Percentiles rank a stretch among this genome's conserved stretches.
phyloP scores from a whole-genome alignment of 2,888 invertebrate genomes.

The Apomyelois bistriatella region DNA sequence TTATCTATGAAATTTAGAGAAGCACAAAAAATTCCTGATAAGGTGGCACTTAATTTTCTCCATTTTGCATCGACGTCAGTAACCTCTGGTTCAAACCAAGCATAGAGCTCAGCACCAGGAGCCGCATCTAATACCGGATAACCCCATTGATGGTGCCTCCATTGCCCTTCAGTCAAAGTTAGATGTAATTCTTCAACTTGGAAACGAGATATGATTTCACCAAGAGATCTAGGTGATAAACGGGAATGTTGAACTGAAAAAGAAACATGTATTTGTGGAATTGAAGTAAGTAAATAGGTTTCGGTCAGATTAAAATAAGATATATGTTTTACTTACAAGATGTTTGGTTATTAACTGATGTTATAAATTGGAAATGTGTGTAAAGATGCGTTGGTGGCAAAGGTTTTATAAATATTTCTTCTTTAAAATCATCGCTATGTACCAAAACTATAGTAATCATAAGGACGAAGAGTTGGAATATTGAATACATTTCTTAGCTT shows the following conservation, averaged over 20 bases:
- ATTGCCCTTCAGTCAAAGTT: slow-evolving; percentile 94
- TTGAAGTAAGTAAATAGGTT: background rate
- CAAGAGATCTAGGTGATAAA: slow-evolving; percentile 92
- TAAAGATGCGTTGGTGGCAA: slow-evolving; percentile 91
- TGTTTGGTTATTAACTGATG: slow-evolving; percentile 83
- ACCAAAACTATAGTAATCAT: slow-evolving; percentile 27
- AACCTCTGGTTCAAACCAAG: slow-evolving; percentile 90
- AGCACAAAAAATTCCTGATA: slow-evolving; percentile 97
- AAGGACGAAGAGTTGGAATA: background rate
- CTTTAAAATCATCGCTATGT: slow-evolving; percentile 86
- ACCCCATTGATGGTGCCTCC: slow-evolving; percentile 97
- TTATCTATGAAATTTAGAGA: slow-evolving; percentile 96
- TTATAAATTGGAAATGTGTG: slow-evolving; percentile 94
- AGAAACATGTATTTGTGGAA: slow-evolving; percentile 15
- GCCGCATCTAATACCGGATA: slow-evolving; percentile 94
- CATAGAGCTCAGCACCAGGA: slow-evolving; percentile 96
- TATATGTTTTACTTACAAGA: slow-evolving; percentile 77
- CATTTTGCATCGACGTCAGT: slow-evolving; percentile 89
- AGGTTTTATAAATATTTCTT: slow-evolving; percentile 94
- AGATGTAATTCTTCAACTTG: slow-evolving; percentile 94
- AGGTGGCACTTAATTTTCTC: slow-evolving; percentile 92
- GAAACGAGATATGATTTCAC: slow-evolving; percentile 91
- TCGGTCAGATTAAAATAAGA: background rate
- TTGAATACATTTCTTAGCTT: background rate
- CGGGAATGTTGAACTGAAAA: slow-evolving; percentile 89